A percentile compares a stretch with the other conserved stretches of the same genome.
Conservation (phyloP, 2,888 invertebrate genomes). For the Pecten maximus region DNA sequence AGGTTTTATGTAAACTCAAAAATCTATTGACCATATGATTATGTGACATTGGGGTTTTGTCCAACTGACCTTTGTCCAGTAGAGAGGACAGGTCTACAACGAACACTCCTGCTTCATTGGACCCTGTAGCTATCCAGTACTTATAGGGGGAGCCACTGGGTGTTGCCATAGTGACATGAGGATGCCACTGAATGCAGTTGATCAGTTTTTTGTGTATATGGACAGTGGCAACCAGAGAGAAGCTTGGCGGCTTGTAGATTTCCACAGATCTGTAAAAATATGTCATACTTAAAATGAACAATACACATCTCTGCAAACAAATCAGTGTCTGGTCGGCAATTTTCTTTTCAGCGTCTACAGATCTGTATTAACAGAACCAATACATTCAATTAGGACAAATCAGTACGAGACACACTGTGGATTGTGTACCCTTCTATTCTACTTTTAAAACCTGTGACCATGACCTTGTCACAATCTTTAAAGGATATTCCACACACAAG, state of each 20-base stretch:
- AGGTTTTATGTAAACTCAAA: no score
- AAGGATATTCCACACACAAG: no score
- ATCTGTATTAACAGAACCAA: no score
- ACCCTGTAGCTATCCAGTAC: slow-evolving; percentile 87
- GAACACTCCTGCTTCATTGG: slow-evolving; percentile 84
- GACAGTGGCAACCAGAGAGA: slow-evolving; percentile 82
- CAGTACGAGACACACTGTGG: no score
- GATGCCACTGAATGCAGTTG: slow-evolving; percentile 89
- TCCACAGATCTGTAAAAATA: slow-evolving; percentile 80
- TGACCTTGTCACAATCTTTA: no score
- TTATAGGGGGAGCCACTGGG: slow-evolving; percentile 85
- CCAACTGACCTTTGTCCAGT: slow-evolving; percentile 49
- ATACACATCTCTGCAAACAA: no score
- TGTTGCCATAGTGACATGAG: slow-evolving; percentile 85
- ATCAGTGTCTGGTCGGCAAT: no score
- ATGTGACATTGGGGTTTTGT: background rate
- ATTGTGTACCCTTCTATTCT: no score
- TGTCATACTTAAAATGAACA: background rate
- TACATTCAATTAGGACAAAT: no score
- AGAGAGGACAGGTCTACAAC: slow-evolving; percentile 83
- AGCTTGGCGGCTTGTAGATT: slow-evolving; percentile 76
- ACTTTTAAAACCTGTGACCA: no score
- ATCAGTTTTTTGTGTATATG: slow-evolving; percentile 86
- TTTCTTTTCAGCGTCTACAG: no score
- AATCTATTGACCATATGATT: no score